Evolutionary conservation across 2,888 invertebrate species (phyloP).

Genomic region (Synanthedon formicaeformis): DNA sequence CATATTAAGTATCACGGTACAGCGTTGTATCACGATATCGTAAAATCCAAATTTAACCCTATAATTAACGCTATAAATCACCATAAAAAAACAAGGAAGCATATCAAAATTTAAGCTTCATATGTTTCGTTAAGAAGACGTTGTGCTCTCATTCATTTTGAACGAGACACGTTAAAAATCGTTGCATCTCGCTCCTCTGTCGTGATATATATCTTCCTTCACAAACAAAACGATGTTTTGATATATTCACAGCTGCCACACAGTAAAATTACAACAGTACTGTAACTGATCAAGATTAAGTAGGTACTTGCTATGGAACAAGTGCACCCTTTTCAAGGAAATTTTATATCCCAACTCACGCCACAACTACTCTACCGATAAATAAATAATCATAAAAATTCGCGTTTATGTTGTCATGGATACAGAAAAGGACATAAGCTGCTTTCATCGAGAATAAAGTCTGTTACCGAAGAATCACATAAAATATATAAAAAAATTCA

Average conservation of each 20-base stretch:
- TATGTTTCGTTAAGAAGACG: constrained; percentile 5
- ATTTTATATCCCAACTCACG: too few species aligned
- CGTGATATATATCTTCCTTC: constrained; percentile 7
- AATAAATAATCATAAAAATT: too few species aligned
- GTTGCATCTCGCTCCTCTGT: neutral
- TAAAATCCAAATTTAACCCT: neutral
- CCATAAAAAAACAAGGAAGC: neutral
- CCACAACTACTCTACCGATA: too few species aligned
- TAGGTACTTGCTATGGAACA: too few species aligned
- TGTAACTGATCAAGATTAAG: neutral
- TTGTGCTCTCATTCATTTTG: constrained; percentile 6
- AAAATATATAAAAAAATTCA: too few species aligned
- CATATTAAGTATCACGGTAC: too few species aligned
- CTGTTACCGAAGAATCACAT: too few species aligned
- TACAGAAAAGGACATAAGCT: too few species aligned
- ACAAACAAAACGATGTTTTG: constrained; percentile 21
- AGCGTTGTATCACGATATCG: too few species aligned
- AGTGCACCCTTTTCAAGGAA: too few species aligned
- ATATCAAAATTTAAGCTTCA: constrained; percentile 6
- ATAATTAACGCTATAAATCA: neutral
- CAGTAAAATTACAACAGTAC: constrained; percentile 7
- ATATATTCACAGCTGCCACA: constrained; percentile 20
- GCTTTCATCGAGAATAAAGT: too few species aligned
- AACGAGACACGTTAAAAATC: constrained; percentile 8
- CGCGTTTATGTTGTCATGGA: too few species aligned